phyloP scores from a whole-genome alignment of 2,797 vertebrate species.

The Taenioides sp. region DNA sequence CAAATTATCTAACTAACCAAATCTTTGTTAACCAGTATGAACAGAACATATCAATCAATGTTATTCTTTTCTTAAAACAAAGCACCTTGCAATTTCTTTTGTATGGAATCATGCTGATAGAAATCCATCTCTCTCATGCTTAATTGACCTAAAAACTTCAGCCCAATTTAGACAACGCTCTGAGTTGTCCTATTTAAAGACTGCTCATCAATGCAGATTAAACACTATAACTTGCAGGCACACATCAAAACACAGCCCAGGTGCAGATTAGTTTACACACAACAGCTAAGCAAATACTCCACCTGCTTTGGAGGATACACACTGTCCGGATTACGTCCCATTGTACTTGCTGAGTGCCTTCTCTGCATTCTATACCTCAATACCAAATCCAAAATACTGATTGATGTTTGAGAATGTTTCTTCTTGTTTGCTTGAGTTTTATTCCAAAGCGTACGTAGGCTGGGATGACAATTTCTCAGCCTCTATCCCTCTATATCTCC shows the following conservation, averaged over 20 bases:
- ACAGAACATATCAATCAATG: background rate
- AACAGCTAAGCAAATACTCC: constrained; percentile 32
- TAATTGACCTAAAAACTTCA: constrained; percentile 69
- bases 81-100: background rate
- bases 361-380: constrained; percentile 62
- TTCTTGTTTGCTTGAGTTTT: constrained; percentile 12
- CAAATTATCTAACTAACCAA: background rate
- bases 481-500: constrained; percentile 37
- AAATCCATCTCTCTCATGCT: constrained; percentile 27
- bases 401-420: constrained; percentile 24
- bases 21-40: background rate
- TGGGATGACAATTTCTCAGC: constrained; percentile 33
- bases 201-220: constrained; percentile 55
- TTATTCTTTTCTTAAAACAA: background rate
- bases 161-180: constrained; percentile 70
- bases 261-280: constrained; percentile 8
- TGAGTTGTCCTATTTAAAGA: constrained; percentile 70
- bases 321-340: constrained; percentile 61
- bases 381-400: constrained; percentile 16
- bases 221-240: constrained; percentile 15
- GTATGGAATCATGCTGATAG: constrained; percentile 10
- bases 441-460: constrained; percentile 46
- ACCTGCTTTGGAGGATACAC: constrained; percentile 62
- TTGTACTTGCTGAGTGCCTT: constrained; percentile 59
- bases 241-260: constrained; percentile 1